Base-by-base conservation (phyloP, 2,113 vertebrate species). In the Gallinago undulata region DNA sequence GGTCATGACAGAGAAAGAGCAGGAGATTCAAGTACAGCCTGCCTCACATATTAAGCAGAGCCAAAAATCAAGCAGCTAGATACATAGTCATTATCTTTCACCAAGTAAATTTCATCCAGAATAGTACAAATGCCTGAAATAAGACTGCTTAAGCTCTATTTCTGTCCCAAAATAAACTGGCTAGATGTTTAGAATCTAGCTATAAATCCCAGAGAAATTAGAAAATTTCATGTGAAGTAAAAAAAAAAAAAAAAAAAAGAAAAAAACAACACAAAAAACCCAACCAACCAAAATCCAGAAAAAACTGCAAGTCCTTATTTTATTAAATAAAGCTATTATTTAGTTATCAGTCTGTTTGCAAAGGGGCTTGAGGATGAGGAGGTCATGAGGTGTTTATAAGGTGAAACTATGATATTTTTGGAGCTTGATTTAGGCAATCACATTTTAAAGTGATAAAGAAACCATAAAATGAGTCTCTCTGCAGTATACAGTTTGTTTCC, bases 221-320 rank as follows among this genome's bases (percentile, higher is more conserved):
- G 12, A 67, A 77, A 62, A 88, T 57, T 66, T 79, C 22, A 50
- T 10, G 7, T 79, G 23, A 89, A 55, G 5, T 70, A 13, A 31
- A 51, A 77, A 63, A 41, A 64, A 64, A 8, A 64, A 64, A 8
- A 7, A 19, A 15, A 50, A 6, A 10, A 8, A 23, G 14, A 17
- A 24, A 13, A 45, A 67, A 66, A 7, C 8, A 53, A 16, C 41
- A 33, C 6, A 25, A 47, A 70, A 43, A 8, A 9, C 8, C 1
- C 25, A 66, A 19, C 18, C 10, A 30, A 33, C 4, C 31, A 14
- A 16, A 24, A 24, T 1, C 0, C 9, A 18, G 9, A 18, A 55
- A 51, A 55, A 55, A 17, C 27, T 64, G 2, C 39, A 64, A 51
- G 11, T 66, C 27, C 21, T 87, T 68, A 19, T 63, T 90, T 84